Evolutionary conservation across 2,888 invertebrate genomes (phyloP).

Genomic region (Rhagophthalmus giganteus): DNA sequence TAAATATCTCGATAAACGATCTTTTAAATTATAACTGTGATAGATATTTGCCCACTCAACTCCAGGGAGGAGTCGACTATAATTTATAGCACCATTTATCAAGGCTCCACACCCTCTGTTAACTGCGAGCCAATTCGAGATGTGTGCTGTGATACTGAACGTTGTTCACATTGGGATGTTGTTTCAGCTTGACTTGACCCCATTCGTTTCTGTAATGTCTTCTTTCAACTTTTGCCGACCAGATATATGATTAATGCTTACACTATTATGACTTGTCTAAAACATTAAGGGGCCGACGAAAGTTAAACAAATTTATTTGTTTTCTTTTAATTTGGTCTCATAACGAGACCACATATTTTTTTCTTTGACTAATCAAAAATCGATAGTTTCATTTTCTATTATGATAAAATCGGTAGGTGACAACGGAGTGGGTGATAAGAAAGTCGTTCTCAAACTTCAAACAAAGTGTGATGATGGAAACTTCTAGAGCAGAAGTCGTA

Average conservation of each 20-base stretch:
- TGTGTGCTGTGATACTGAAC: conserved; percentile 57
- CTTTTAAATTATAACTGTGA: conserved; percentile 58
- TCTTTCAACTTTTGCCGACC: conserved; percentile 56
- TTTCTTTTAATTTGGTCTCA: no score
- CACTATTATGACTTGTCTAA: conserved; percentile 36
- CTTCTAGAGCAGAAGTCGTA: no score
- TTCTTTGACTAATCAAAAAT: no score
- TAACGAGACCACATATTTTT: no score
- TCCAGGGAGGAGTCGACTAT: conserved; percentile 55
- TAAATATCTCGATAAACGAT: conserved; percentile 58
- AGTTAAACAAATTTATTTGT: conserved; percentile 18
- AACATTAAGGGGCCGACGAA: conserved; percentile 8
- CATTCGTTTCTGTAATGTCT: conserved; percentile 57
- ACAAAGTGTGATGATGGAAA: no score
- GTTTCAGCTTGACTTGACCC: conserved; percentile 56
- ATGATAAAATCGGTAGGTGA: no score
- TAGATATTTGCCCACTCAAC: conserved; percentile 59
- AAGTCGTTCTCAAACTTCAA: no score
- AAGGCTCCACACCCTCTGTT: conserved; percentile 58
- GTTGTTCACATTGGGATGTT: conserved; percentile 44
- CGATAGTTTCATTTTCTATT: no score
- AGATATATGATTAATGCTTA: conserved; percentile 47
- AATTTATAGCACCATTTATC: conserved; percentile 59
- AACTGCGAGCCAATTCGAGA: conserved; percentile 62
- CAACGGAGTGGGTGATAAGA: no score